phyloP scores from a whole-genome alignment of 2,797 vertebrate species.

The Rhodeus uyekii region DNA sequence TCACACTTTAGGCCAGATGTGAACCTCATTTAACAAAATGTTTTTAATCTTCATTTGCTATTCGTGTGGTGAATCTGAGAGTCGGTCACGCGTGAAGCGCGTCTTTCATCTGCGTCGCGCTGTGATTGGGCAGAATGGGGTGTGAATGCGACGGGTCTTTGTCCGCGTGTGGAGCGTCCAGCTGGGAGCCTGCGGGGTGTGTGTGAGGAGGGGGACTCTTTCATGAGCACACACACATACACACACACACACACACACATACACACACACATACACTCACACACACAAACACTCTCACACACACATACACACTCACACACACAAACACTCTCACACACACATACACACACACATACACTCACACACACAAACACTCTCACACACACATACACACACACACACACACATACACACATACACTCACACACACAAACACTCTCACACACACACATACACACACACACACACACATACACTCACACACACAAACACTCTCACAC shows the following conservation, averaged over 20 bases:
- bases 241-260: conserved; percentile 35
- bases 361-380: conserved; percentile 5
- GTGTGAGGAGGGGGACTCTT: conserved; percentile 51
- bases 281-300: neutral
- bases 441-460: conserved; percentile 18
- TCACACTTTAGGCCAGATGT: conserved; percentile 1
- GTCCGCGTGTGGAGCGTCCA: conserved; percentile 13
- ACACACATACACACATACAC: conserved; percentile 24
- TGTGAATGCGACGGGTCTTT: conserved; percentile 32
- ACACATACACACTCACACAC: conserved; percentile 23
- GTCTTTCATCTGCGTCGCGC: conserved; percentile 28
- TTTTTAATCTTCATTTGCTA: conserved; percentile 35
- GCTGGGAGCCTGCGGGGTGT: conserved; percentile 60
- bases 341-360: conserved; percentile 16
- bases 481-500: no score
- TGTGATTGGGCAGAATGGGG: conserved; percentile 26
- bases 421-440: no score
- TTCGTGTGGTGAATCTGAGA: conserved; percentile 39
- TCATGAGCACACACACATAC: neutral
- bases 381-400: no score
- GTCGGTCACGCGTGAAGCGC: conserved; percentile 44
- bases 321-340: no score
- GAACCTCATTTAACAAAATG: conserved; percentile 18
- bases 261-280: conserved; percentile 16
- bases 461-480: conserved; percentile 15